Conservation (phyloP, 2,888 invertebrate species). For the Sphaeridia pumilis region DNA sequence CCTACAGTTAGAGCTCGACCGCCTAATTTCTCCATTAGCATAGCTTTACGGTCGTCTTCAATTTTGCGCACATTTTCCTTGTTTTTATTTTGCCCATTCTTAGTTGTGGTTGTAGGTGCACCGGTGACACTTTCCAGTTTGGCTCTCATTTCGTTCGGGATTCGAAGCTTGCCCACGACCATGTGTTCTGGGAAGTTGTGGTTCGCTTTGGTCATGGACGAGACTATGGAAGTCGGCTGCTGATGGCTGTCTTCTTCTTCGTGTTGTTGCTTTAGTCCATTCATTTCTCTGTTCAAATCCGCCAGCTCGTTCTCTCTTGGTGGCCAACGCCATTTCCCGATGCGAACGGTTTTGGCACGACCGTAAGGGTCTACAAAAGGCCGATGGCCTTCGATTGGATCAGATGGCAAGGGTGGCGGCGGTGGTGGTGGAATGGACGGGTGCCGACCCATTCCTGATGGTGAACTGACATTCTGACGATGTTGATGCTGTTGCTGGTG, state of each 20-base stretch:
- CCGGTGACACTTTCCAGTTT: constrained; percentile 78
- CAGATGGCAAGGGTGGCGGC: constrained; percentile 82
- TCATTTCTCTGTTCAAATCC: constrained; percentile 1
- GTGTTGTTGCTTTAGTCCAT: neutral
- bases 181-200: constrained; percentile 4
- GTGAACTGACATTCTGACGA: too few relatives aligned
- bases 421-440: constrained; percentile 54
- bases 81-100: constrained; percentile 4
- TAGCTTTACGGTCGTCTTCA: constrained; percentile 70
- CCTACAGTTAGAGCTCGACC: constrained; percentile 11
- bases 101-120: constrained; percentile 6
- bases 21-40: constrained; percentile 63
- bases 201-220: constrained; percentile 4
- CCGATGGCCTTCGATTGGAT: constrained; percentile 62
- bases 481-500: neutral
- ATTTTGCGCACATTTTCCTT: constrained; percentile 46
- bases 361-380: constrained; percentile 85
- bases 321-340: constrained; percentile 92
- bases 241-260: too few relatives aligned
- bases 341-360: constrained; percentile 83
- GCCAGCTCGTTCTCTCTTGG: constrained; percentile 52
- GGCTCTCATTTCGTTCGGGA: constrained; percentile 84
- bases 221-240: constrained; percentile 2
- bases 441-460: neutral
- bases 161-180: constrained; percentile 68